Conservation (phyloP, 1,140 invertebrate genomes). For the Psix sp. region DNA sequence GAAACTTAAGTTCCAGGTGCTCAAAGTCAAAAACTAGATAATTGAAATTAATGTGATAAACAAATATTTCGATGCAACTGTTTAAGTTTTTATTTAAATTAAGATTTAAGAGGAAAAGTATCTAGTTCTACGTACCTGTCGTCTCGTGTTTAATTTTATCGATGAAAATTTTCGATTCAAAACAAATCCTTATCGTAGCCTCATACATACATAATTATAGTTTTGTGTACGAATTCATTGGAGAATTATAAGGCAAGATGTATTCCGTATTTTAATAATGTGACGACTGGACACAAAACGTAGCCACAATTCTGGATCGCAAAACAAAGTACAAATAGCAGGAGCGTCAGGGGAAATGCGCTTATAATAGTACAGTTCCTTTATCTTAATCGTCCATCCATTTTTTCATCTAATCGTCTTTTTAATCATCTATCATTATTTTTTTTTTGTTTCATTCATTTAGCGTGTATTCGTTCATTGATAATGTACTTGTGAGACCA, state of each 20-base stretch:
- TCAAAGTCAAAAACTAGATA: background rate
- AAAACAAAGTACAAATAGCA: constrained; percentile 58
- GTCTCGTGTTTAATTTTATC: too few species aligned
- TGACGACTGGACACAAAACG: too few species aligned
- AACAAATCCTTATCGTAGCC: too few species aligned
- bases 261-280: too few species aligned
- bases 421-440: constrained; percentile 17
- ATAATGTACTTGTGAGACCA: too few species aligned
- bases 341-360: constrained; percentile 34
- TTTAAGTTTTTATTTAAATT: too few species aligned
- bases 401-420: background rate
- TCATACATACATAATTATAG: too few species aligned
- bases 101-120: background rate
- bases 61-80: background rate
- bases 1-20: background rate
- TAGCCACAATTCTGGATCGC: constrained; percentile 20
- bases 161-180: too few species aligned
- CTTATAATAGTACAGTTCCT: constrained; percentile 42
- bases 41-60: background rate
- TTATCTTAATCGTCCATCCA: constrained; percentile 15
- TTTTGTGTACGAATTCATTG: too few species aligned
- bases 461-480: too few species aligned
- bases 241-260: too few species aligned
- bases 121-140: too few species aligned
- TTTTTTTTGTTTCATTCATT: background rate